Percentiles rank a stretch among this genome's conserved stretches.
Evolutionary conservation across 2,797 vertebrate genomes (phyloP).

Genomic region (Neosilurus mollespiculum): DNA sequence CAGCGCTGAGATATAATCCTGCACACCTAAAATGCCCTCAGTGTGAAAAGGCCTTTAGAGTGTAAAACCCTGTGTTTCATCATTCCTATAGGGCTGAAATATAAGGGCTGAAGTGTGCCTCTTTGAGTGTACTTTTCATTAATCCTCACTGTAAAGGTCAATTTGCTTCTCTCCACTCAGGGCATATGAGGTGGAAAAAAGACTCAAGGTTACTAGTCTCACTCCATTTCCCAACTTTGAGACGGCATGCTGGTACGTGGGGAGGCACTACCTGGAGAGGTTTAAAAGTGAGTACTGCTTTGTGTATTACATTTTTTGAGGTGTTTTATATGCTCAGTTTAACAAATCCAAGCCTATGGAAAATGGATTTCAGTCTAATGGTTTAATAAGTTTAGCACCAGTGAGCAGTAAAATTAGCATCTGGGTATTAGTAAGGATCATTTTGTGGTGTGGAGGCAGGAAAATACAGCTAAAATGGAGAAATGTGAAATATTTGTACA

Average conservation of each 20-base stretch:
- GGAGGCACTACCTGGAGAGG: conserved; percentile 87
- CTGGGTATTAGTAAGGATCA: not conserved
- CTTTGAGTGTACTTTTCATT: conserved; percentile 24
- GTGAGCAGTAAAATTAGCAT: not conserved
- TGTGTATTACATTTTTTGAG: not conserved
- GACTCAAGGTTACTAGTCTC: conserved; percentile 90
- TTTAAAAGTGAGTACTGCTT: conserved; percentile 86
- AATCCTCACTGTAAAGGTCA: conserved; percentile 17
- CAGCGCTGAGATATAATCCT: too few relatives aligned
- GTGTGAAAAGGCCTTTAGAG: not conserved
- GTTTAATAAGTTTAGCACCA: not conserved
- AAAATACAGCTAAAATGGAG: not conserved
- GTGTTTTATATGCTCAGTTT: not conserved
- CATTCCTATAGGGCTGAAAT: conserved; percentile 8
- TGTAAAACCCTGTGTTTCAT: not conserved
- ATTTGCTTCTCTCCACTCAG: conserved; percentile 69
- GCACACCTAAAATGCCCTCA: too few relatives aligned
- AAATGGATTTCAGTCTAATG: not conserved
- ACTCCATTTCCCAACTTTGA: conserved; percentile 95
- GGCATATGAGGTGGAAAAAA: conserved; percentile 94
- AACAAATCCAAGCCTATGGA: not conserved
- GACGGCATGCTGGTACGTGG: conserved; percentile 97
- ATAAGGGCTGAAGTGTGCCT: not conserved
- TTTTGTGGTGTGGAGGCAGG: not conserved
- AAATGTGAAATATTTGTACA: not conserved